Conservation (phyloP, 2,888 invertebrate species). For the Mesorhabditis belari region DNA sequence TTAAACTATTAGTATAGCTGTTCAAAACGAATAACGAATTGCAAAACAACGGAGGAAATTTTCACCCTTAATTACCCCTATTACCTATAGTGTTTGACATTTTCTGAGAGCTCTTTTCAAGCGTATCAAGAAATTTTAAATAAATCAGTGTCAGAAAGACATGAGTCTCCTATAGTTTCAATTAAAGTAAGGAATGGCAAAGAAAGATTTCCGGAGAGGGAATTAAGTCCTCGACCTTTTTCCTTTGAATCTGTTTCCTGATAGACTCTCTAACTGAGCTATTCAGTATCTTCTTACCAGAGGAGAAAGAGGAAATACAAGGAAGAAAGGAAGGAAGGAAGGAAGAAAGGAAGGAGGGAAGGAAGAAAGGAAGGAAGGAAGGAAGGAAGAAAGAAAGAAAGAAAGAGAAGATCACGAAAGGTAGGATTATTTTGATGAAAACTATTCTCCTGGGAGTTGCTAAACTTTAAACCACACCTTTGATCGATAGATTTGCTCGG, state of each 20-base stretch:
- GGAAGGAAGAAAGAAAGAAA: background rate
- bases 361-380: background rate
- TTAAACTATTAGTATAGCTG: no score
- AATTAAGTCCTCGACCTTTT: no score
- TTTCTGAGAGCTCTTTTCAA: constrained; percentile 77
- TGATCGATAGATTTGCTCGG: constrained; percentile 80
- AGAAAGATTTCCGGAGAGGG: no score
- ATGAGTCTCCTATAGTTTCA: constrained; percentile 6
- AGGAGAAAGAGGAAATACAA: no score
- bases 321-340: background rate
- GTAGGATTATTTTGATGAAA: background rate
- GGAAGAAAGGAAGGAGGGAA: background rate
- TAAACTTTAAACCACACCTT: constrained; percentile 62
- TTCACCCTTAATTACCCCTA: no score
- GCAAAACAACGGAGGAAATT: no score
- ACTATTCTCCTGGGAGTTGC: background rate
- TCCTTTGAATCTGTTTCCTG: no score
- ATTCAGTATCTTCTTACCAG: no score
- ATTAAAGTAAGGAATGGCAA: no score
- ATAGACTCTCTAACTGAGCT: no score
- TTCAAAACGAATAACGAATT: no score
- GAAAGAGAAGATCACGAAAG: background rate
- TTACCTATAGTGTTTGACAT: constrained; percentile 53
- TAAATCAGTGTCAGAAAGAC: constrained; percentile 34
- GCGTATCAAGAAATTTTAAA: constrained; percentile 64